Percentiles rank a stretch among this genome's conserved stretches.
These are phyloP conservation scores for Melinaea marsaeus DNA, from an alignment of 2,888 invertebrate genomes.

Conservation along the genomic window DNA sequence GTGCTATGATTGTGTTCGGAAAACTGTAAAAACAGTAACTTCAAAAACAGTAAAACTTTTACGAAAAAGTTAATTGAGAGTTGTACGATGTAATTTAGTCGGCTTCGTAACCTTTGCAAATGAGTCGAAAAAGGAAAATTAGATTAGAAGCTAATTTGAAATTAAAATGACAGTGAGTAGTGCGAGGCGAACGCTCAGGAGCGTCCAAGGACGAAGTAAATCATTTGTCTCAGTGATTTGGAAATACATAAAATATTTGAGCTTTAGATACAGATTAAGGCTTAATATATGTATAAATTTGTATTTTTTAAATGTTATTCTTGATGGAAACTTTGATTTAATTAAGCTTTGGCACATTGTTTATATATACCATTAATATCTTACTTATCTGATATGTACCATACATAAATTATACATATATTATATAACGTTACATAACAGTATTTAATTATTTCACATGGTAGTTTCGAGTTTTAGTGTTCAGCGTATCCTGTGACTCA, in stretches of 20 bases:
- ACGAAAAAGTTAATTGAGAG: constrained; percentile 7
- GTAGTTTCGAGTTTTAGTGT: neutral
- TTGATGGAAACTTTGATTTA: too few relatives aligned
- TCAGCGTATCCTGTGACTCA: neutral
- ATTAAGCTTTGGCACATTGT: too few relatives aligned
- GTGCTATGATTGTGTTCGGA: neutral
- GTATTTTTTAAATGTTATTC: too few relatives aligned
- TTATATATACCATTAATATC: too few relatives aligned
- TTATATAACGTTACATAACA: too few relatives aligned
- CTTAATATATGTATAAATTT: too few relatives aligned
- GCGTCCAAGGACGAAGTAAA: neutral
- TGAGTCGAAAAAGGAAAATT: constrained; percentile 10
- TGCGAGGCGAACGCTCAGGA: neutral
- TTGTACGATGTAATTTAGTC: neutral
- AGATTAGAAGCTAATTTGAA: constrained; percentile 10
- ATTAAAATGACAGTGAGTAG: neutral
- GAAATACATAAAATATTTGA: too few relatives aligned
- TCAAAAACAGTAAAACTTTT: neutral
- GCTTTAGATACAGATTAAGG: too few relatives aligned
- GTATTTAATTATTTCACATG: too few relatives aligned
- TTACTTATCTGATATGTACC: too few relatives aligned
- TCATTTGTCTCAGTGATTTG: neutral
- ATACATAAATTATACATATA: too few relatives aligned
- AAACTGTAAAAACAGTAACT: neutral
- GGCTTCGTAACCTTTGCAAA: constrained; percentile 2